Conservation (phyloP, 2,888 invertebrate species). For the Pycnomerus fuliginosus region DNA sequence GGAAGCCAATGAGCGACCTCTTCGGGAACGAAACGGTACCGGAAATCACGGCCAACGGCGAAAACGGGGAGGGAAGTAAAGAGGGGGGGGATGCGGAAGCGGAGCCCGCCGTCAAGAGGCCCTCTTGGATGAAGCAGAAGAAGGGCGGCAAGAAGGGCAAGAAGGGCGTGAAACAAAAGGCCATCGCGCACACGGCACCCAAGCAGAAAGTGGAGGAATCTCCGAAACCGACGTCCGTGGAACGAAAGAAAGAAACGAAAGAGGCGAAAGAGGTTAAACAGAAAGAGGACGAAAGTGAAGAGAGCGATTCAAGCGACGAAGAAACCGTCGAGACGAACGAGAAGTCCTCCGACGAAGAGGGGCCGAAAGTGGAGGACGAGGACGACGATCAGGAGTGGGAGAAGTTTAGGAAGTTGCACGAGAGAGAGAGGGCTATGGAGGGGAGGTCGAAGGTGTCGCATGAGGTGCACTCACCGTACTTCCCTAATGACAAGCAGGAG, state of each 20-base stretch:
- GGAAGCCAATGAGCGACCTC: conserved; percentile 80
- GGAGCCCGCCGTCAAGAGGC: conserved; percentile 61
- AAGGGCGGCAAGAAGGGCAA: conserved; percentile 63
- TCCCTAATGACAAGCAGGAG: conserved; percentile 94
- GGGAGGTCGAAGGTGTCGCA: conserved; percentile 93
- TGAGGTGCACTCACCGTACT: conserved; percentile 95
- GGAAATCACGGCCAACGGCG: conserved; percentile 51
- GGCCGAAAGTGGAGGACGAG: conserved; percentile 41
- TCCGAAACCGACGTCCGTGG: conserved; percentile 31
- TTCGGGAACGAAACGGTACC: conserved; percentile 75
- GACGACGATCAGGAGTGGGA: conserved; percentile 77
- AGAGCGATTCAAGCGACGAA: conserved; percentile 55
- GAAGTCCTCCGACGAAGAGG: conserved; percentile 49
- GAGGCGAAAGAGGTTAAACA: conserved; percentile 11
- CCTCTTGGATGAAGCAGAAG: conserved; percentile 80
- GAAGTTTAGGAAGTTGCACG: conserved; percentile 84
- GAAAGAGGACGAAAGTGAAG: conserved; percentile 39
- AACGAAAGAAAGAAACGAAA: conserved; percentile 21
- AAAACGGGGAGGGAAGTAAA: conserved; percentile 58
- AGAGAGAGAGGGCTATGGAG: conserved; percentile 83
- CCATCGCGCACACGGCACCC: too few relatives aligned
- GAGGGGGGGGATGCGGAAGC: conserved; percentile 37
- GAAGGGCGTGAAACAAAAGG: conserved; percentile 49
- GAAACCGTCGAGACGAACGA: conserved; percentile 48
- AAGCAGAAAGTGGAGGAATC: conserved; percentile 37